Conservation (phyloP, 2,113 vertebrate genomes). For the Panthera tigris region DNA sequence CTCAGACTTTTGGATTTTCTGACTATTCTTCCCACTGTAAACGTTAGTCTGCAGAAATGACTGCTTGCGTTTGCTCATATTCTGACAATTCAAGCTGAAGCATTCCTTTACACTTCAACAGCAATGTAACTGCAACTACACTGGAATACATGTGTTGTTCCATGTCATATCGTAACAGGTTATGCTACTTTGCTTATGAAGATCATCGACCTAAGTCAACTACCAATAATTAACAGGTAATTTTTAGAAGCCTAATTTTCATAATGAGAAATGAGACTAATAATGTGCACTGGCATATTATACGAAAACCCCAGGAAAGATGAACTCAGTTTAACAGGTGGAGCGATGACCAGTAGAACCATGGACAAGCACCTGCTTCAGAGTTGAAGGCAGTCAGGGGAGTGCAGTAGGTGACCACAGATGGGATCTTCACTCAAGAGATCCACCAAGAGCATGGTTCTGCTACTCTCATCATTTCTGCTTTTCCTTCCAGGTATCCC, state of each 20-base stretch:
- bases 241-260: not conserved
- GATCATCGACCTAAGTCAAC: not conserved
- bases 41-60: not conserved
- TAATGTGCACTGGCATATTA: not conserved
- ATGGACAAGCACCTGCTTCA: not conserved
- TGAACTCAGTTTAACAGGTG: not conserved
- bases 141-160: not conserved
- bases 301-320: not conserved
- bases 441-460: fast-evolving
- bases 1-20: not conserved
- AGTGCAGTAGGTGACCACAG: not conserved
- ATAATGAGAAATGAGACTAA: not conserved
- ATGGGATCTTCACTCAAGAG: not conserved
- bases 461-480: too few relatives aligned
- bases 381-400: not conserved
- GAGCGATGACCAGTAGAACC: not conserved
- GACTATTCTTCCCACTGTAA: not conserved
- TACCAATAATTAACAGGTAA: not conserved
- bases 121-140: not conserved
- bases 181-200: not conserved
- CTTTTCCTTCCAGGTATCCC: not conserved
- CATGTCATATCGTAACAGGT: not conserved
- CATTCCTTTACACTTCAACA: not conserved
- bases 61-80: not conserved
- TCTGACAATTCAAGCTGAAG: not conserved